Evolutionary conservation across 1,140 invertebrate genomes (phyloP).

Genomic region (Zaprionus camerounensis): DNA sequence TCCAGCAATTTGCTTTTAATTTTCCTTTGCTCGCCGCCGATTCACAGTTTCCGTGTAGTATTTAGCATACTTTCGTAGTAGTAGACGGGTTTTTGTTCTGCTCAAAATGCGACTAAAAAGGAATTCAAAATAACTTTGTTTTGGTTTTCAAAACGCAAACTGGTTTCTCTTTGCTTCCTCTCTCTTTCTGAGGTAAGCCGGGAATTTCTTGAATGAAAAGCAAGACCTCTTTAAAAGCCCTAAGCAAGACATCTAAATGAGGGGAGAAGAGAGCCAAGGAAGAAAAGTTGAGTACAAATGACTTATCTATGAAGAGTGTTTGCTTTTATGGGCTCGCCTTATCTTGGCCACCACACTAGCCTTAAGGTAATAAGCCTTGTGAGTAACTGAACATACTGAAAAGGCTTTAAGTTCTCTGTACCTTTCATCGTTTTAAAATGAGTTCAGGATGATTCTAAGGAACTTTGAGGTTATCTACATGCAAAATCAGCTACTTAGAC

Average conservation of each 20-base stretch:
- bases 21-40: conserved; percentile 27
- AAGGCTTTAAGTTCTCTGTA: not conserved
- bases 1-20: conserved; percentile 31
- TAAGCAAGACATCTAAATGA: not conserved
- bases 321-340: not conserved
- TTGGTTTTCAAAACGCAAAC: conserved; percentile 65
- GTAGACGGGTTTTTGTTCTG: conserved; percentile 46
- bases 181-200: not conserved
- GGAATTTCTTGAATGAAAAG: conserved; percentile 40
- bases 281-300: not conserved
- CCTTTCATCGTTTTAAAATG: not conserved
- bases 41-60: conserved; percentile 67
- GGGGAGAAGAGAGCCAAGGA: not conserved
- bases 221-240: not conserved
- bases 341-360: conserved; percentile 4
- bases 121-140: conserved; percentile 57
- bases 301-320: not conserved
- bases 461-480: too few relatives aligned
- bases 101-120: conserved; percentile 33
- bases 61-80: conserved; percentile 46
- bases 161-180: conserved; percentile 35
- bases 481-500: too few relatives aligned
- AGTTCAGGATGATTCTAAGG: too few relatives aligned
- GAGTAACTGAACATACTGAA: conserved; percentile 4
- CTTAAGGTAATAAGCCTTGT: conserved; percentile 8